Percentiles rank a stretch among this genome's conserved stretches.
Conservation (phyloP, 2,113 vertebrate species). For the Rhinoderma darwinii region DNA sequence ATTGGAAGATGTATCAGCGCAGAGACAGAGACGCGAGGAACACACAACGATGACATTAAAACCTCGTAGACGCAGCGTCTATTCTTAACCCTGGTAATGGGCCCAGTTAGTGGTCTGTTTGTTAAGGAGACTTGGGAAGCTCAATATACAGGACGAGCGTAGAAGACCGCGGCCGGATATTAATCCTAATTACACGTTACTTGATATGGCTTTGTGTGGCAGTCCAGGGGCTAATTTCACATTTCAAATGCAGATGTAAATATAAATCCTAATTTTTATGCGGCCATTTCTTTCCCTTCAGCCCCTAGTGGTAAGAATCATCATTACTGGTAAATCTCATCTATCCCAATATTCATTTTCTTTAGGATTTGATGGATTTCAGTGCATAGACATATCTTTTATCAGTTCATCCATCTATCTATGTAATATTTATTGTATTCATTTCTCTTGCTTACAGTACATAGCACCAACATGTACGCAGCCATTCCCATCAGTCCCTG, state of each 20-base stretch:
- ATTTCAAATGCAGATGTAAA: conserved; percentile 32
- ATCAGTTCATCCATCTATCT: background rate
- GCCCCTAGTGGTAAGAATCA: background rate
- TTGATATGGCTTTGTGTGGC: conserved; percentile 27
- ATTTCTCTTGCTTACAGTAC: too few relatives aligned
- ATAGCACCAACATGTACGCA: too few relatives aligned
- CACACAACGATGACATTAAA: conserved; percentile 41
- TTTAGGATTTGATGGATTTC: too few relatives aligned
- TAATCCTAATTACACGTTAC: conserved; percentile 22
- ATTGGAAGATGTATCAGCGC: conserved; percentile 27
- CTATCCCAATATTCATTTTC: background rate
- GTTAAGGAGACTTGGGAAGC: background rate
- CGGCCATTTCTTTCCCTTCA: conserved; percentile 11
- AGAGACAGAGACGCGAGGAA: conserved; percentile 38
- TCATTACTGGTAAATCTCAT: background rate
- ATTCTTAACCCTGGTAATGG: background rate
- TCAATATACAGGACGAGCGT: background rate
- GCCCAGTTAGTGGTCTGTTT: background rate
- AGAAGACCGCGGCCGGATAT: background rate
- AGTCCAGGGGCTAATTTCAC: conserved; percentile 27
- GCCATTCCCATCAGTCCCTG: too few relatives aligned
- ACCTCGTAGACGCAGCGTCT: conserved; percentile 21
- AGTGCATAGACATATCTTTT: background rate
- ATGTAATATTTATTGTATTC: background rate
- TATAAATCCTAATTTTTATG: conserved; percentile 35